Evolutionary conservation across 2,888 invertebrate genomes (phyloP).

Genomic region (Colostygia pectinataria): DNA sequence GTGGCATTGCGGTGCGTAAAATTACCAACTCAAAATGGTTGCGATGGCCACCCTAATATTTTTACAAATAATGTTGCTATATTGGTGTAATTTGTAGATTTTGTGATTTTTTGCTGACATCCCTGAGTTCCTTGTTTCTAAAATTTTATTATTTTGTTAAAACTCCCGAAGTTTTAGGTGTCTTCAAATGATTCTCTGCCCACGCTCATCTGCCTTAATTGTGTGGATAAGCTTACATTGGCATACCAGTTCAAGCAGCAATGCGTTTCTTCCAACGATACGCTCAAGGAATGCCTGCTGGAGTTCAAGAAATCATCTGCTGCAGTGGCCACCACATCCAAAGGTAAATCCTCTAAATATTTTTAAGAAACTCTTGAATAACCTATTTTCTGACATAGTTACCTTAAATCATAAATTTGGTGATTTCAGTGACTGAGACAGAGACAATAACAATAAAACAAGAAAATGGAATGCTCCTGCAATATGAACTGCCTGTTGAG

Average conservation of each 20-base stretch:
- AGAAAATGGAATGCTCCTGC: slow-evolving; percentile 75
- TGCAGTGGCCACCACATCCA: slow-evolving; percentile 55
- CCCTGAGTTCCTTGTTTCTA: slow-evolving; percentile 50
- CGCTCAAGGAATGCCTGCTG: slow-evolving; percentile 74
- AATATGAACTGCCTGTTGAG: slow-evolving; percentile 77
- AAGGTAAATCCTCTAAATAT: slow-evolving; percentile 44
- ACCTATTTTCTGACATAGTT: too few relatives aligned
- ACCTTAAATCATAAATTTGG: background rate
- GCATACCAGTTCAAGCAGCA: slow-evolving; percentile 79
- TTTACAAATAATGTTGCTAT: slow-evolving; percentile 80
- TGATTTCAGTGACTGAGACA: slow-evolving; percentile 56
- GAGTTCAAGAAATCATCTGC: slow-evolving; percentile 73
- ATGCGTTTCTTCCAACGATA: slow-evolving; percentile 75
- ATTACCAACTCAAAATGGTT: slow-evolving; percentile 79
- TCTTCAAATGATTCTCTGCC: slow-evolving; percentile 73
- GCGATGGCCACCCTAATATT: slow-evolving; percentile 82
- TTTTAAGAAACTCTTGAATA: background rate
- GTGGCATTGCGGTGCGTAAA: slow-evolving; percentile 78
- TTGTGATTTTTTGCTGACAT: slow-evolving; percentile 74
- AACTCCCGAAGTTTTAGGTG: slow-evolving; percentile 58
- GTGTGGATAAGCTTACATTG: slow-evolving; percentile 75
- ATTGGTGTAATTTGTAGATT: slow-evolving; percentile 64
- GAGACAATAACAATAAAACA: slow-evolving; percentile 80
- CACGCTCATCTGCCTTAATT: slow-evolving; percentile 76
- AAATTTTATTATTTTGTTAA: slow-evolving; percentile 33